A percentile compares a stretch with the other conserved stretches of the same genome.
Evolutionary conservation across 2,888 invertebrate genomes (phyloP).

Genomic region (Zele albiditarsus): DNA sequence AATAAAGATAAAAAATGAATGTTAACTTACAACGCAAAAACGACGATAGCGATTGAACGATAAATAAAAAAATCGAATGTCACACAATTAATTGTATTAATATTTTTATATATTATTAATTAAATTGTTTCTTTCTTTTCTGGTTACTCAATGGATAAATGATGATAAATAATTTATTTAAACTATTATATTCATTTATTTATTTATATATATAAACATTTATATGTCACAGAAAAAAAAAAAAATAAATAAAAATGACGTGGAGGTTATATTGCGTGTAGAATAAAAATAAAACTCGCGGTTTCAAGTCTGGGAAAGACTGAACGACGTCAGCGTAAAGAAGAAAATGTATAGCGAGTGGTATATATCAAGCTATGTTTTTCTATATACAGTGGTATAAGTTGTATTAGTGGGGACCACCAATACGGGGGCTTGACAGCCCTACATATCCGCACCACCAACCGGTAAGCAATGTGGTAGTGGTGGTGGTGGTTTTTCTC

Average conservation of each 20-base stretch:
- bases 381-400: neutral
- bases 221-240: neutral
- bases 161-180: too few relatives aligned
- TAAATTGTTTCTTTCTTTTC: too few relatives aligned
- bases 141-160: too few relatives aligned
- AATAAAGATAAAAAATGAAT: too few relatives aligned
- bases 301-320: neutral
- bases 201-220: neutral
- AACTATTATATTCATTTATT: neutral
- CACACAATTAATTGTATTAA: neutral
- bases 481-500: neutral
- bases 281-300: neutral
- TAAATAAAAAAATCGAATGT: neutral
- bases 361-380: neutral
- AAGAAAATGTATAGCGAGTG: conserved; percentile 1
- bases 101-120: too few relatives aligned
- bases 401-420: neutral
- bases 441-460: neutral
- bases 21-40: neutral
- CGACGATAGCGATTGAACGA: neutral
- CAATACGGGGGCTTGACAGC: neutral
- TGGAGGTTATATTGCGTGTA: neutral
- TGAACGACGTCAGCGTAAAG: neutral
- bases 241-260: neutral
- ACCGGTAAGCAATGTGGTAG: conserved; percentile 7